These are phyloP conservation scores for Odontamblyopus rebecca DNA, from an alignment of 2,797 vertebrate species.

Conservation along the genomic window DNA sequence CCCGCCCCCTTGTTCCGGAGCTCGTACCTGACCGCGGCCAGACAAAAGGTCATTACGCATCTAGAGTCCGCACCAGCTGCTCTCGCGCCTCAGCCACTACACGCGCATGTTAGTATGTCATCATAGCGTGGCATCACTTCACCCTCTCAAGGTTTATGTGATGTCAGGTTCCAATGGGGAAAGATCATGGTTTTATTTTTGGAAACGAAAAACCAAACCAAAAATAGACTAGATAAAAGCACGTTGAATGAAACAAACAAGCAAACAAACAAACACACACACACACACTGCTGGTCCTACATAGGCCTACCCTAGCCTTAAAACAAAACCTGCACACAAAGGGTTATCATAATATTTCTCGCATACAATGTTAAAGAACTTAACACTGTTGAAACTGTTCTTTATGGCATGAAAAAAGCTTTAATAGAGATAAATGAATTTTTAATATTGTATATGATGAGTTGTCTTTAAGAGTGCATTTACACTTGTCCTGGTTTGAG, in stretches of 20 bases:
- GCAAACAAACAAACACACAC: no score
- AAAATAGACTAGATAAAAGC: no score
- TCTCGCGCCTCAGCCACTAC: constrained; percentile 25
- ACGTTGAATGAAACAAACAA: no score
- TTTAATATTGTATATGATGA: not conserved
- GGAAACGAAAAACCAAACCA: no score
- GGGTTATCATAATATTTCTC: no score
- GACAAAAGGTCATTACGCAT: constrained; percentile 68
- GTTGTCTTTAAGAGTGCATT: no score
- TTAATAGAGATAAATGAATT: not conserved
- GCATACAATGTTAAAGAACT: no score
- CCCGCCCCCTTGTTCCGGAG: constrained; percentile 56
- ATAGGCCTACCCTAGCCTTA: not conserved
- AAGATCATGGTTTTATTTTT: no score
- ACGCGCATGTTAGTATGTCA: constrained; percentile 8
- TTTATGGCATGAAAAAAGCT: not conserved
- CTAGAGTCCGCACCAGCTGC: constrained; percentile 42
- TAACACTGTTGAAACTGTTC: not conserved
- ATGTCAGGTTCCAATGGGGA: not conserved
- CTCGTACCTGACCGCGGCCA: constrained; percentile 62
- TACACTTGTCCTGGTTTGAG: no score
- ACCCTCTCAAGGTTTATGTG: not conserved
- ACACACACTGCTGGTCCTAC: no score
- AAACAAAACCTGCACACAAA: not conserved
- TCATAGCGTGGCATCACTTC: not conserved